Evolutionary conservation across 2,797 vertebrate genomes (phyloP).

Genomic region (Fringilla coelebs): DNA sequence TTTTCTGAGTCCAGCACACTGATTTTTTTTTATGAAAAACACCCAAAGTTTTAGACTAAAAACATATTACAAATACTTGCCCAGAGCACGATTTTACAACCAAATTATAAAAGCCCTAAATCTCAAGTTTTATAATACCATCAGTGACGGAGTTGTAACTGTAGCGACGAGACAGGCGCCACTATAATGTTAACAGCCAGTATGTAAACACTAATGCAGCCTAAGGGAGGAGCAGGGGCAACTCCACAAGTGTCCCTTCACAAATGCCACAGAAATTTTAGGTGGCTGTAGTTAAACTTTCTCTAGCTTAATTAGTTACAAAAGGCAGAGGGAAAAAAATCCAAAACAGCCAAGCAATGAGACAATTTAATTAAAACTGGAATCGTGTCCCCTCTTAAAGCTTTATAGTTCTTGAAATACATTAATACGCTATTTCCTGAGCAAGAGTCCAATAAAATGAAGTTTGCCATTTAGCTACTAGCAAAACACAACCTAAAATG

Average conservation of each 20-base stretch:
- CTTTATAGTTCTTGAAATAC: not conserved
- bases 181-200: conserved; percentile 55
- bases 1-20: not conserved
- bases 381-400: not conserved
- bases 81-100: conserved; percentile 49
- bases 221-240: not conserved
- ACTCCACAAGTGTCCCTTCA: not conserved
- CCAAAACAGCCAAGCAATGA: not conserved
- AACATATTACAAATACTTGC: not conserved
- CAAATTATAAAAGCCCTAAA: conserved; percentile 42
- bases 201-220: conserved; percentile 25
- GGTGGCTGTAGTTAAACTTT: not conserved
- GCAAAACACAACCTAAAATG: not conserved
- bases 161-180: conserved; percentile 31
- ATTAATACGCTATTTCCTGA: not conserved
- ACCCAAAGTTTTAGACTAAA: not conserved
- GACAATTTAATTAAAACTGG: not conserved
- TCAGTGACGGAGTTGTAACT: conserved; percentile 26
- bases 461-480: not conserved
- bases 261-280: not conserved
- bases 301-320: not conserved
- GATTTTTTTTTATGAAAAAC: not conserved
- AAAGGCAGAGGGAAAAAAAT: not conserved
- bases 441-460: not conserved
- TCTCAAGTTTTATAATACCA: conserved; percentile 46